These are phyloP conservation scores for Cacoxenus indagator DNA, from an alignment of 2,888 invertebrate genomes.

Conservation along the genomic window DNA sequence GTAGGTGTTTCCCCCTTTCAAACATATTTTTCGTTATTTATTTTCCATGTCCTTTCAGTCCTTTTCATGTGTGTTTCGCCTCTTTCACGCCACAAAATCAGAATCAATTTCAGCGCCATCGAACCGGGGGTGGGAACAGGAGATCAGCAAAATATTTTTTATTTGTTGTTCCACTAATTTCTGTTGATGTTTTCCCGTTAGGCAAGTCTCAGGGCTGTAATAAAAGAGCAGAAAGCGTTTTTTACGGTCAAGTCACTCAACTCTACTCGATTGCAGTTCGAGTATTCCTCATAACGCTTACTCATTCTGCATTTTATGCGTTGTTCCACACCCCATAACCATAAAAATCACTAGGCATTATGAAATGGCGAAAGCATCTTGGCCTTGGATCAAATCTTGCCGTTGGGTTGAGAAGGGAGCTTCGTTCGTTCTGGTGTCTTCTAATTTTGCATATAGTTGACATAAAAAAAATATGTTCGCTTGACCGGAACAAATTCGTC, in stretches of 20 bases:
- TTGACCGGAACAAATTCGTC: constrained; percentile 57
- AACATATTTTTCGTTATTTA: too few relatives aligned
- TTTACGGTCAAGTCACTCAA: not conserved
- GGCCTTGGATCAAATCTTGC: not conserved
- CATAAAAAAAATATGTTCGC: constrained; percentile 69
- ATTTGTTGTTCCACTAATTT: too few relatives aligned
- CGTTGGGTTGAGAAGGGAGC: not conserved
- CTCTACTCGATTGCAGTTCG: constrained; percentile 3
- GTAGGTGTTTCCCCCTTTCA: too few relatives aligned
- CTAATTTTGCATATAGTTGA: constrained; percentile 68
- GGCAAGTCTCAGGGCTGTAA: not conserved
- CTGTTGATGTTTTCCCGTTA: too few relatives aligned
- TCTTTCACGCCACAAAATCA: constrained; percentile 29
- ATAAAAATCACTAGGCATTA: constrained; percentile 37
- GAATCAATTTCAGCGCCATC: constrained; percentile 45
- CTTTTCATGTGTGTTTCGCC: not conserved
- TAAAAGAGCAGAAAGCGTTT: not conserved
- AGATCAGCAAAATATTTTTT: too few relatives aligned
- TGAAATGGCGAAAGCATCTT: not conserved
- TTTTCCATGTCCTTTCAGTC: too few relatives aligned
- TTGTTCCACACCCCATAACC: constrained; percentile 64
- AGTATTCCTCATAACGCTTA: constrained; percentile 1
- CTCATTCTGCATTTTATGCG: constrained; percentile 57
- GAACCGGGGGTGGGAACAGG: too few relatives aligned
- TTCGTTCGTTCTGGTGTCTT: not conserved